phyloP scores from a whole-genome alignment of 2,797 vertebrate species.

The Helarctos malayanus region DNA sequence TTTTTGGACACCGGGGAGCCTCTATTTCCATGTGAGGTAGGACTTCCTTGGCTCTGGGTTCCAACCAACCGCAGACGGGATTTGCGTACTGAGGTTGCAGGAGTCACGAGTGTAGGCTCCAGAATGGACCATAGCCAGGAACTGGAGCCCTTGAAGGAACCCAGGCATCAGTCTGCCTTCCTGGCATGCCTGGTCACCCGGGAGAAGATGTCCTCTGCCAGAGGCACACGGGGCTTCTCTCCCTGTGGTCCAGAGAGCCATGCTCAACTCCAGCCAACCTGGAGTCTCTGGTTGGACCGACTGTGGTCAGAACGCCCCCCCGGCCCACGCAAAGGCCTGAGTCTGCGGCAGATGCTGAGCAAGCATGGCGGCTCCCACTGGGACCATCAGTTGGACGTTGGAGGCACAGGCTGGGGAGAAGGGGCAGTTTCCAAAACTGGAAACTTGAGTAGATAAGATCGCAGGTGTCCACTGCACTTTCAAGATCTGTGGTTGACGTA shows the following conservation, averaged over 20 bases:
- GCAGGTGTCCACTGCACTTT: too few species aligned
- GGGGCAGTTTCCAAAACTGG: background rate
- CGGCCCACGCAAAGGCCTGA: background rate
- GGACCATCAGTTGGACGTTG: too few species aligned
- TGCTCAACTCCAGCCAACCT: background rate
- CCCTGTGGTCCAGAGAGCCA: too few species aligned
- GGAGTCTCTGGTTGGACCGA: too few species aligned
- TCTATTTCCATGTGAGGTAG: background rate
- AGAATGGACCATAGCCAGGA: background rate
- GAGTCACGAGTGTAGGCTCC: background rate
- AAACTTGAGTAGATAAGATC: background rate
- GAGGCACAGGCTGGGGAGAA: background rate
- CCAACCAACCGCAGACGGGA: background rate
- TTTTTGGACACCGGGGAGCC: background rate
- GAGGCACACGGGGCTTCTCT: too few species aligned
- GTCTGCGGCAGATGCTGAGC: accelerated
- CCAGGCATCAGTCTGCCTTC: background rate
- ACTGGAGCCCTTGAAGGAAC: background rate
- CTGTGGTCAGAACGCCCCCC: background rate
- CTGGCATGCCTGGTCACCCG: background rate
- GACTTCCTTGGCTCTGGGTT: background rate
- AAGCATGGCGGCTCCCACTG: background rate
- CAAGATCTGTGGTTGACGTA: background rate
- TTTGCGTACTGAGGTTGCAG: background rate
- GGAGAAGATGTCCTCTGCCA: background rate